phyloP scores from a whole-genome alignment of 2,888 invertebrate genomes.

The Tinea semifulvella region DNA sequence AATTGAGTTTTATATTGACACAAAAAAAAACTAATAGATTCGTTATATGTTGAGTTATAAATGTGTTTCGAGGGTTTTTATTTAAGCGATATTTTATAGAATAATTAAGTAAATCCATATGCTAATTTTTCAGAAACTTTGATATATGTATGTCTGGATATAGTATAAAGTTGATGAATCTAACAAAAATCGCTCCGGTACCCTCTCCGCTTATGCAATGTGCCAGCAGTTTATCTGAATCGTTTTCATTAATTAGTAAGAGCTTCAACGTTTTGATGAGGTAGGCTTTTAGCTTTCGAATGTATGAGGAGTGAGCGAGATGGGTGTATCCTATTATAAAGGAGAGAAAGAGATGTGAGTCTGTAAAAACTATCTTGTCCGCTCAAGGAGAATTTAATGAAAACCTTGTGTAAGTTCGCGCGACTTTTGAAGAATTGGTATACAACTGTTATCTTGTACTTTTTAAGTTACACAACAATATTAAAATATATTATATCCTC shows the following conservation, averaged over 20 bases:
- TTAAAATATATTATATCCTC: too few species aligned
- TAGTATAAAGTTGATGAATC: neutral
- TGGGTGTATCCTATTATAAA: neutral
- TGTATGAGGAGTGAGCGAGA: neutral
- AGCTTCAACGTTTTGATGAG: slow-evolving; percentile 51
- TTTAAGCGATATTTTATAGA: too few species aligned
- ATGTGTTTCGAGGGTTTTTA: too few species aligned
- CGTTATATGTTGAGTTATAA: too few species aligned
- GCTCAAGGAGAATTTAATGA: neutral
- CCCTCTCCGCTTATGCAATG: neutral
- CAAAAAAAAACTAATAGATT: too few species aligned
- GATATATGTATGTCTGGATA: too few species aligned
- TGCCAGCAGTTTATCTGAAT: slow-evolving; percentile 47
- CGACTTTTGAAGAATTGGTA: neutral
- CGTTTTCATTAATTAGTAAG: slow-evolving; percentile 64
- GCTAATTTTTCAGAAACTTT: too few species aligned
- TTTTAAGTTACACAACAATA: too few species aligned
- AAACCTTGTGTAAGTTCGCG: slow-evolving; percentile 6
- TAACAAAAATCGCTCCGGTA: neutral
- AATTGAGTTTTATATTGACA: too few species aligned
- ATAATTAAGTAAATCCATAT: too few species aligned
- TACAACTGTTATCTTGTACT: too few species aligned
- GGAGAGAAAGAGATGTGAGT: neutral
- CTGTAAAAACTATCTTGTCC: slow-evolving; percentile 2
- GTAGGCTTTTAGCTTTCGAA: neutral